Percentiles rank a stretch among this genome's conserved stretches.
These are phyloP conservation scores for Gambelia wislizenii DNA, from an alignment of 2,797 vertebrate genomes.

Conservation along the genomic window DNA sequence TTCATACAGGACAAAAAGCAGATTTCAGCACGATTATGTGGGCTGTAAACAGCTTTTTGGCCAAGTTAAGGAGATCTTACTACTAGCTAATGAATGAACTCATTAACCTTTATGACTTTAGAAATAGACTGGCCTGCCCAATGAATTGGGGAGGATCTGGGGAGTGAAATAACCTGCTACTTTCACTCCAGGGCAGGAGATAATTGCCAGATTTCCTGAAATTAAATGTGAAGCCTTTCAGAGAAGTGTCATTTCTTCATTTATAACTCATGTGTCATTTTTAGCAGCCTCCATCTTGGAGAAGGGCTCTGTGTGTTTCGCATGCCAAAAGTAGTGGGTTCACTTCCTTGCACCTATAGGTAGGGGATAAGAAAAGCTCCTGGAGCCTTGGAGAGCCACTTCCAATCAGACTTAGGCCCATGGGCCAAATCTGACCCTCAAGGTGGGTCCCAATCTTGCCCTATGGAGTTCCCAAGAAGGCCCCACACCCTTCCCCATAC, in stretches of 20 bases:
- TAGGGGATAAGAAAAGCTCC: background rate
- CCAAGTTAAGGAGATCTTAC: conserved; percentile 55
- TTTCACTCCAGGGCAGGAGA: background rate
- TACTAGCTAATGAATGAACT: conserved; percentile 66
- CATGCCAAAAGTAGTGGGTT: background rate
- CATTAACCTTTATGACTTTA: conserved; percentile 69
- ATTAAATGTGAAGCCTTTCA: background rate
- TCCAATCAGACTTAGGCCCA: background rate
- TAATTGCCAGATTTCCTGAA: background rate
- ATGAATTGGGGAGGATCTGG: background rate
- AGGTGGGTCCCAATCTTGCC: too few relatives aligned
- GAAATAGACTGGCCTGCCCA: conserved; percentile 36
- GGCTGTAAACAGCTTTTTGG: conserved; percentile 65
- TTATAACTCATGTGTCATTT: background rate
- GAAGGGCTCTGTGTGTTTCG: background rate
- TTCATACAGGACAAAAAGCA: conserved; percentile 62
- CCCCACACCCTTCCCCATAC: too few relatives aligned
- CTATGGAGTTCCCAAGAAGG: too few relatives aligned
- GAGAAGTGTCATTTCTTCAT: background rate
- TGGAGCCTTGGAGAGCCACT: too few relatives aligned
- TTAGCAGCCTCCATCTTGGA: background rate
- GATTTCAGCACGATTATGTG: conserved; percentile 73
- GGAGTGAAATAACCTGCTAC: conserved; percentile 16
- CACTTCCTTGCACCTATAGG: background rate
- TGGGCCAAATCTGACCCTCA: too few relatives aligned